These are phyloP conservation scores for Cyclura pinguis DNA, from an alignment of 2,797 vertebrate genomes.

Conservation along the genomic window DNA sequence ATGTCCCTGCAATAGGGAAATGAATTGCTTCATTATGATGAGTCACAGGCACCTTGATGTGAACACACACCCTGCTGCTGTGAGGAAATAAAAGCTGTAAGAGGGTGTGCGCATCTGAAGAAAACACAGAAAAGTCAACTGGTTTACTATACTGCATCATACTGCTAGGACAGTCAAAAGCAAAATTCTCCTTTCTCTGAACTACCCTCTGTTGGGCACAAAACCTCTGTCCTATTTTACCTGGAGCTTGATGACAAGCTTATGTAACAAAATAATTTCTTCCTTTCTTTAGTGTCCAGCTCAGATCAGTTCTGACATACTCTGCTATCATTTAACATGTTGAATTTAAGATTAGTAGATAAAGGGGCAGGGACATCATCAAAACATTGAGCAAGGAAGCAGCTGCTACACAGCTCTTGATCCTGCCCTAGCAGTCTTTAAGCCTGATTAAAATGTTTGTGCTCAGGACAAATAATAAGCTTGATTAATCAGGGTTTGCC, in stretches of 20 bases:
- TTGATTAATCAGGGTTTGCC: background rate
- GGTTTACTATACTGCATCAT: background rate
- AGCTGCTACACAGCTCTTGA: background rate
- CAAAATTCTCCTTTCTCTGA: background rate
- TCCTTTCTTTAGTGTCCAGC: background rate
- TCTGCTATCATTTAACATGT: background rate
- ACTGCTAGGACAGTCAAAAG: background rate
- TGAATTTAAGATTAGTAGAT: background rate
- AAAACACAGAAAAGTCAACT: background rate
- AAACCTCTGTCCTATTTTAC: background rate
- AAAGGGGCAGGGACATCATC: background rate
- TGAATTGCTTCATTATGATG: constrained; percentile 32
- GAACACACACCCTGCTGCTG: background rate
- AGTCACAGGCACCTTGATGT: constrained; percentile 43
- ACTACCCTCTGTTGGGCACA: background rate
- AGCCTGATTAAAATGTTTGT: background rate
- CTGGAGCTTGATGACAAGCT: background rate
- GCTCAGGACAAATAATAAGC: background rate
- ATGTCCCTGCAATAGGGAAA: constrained; percentile 41
- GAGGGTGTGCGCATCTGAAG: background rate
- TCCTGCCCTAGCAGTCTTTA: background rate
- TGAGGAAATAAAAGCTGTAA: background rate
- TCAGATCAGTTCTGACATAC: background rate
- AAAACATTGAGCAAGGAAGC: background rate
- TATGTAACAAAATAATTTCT: background rate